A percentile compares a stretch with the other conserved stretches of the same genome.
Conservation (phyloP, 2,113 vertebrate genomes). For the Kryptolebias marmoratus region DNA sequence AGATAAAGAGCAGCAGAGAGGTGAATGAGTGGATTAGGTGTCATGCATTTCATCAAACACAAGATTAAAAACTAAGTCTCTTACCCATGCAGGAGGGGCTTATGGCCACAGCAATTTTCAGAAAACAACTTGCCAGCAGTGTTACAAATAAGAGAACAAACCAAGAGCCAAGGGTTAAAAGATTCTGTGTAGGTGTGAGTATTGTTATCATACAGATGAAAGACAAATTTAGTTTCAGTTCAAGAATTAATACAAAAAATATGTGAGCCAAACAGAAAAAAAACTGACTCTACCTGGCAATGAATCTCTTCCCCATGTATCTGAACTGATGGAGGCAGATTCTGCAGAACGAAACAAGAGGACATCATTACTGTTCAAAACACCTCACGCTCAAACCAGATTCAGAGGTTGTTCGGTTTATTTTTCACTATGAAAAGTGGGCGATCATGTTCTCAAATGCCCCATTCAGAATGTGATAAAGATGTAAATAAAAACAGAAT, state of each 20-base stretch:
- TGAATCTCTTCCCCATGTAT: conserved; percentile 96
- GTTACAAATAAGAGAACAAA: conserved; percentile 87
- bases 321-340: conserved; percentile 97
- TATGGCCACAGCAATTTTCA: conserved; percentile 64
- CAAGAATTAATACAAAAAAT: background rate
- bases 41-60: conserved; percentile 52
- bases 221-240: background rate
- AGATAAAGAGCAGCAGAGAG: background rate
- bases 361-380: too few relatives aligned
- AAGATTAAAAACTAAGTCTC: conserved; percentile 46
- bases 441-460: too few relatives aligned
- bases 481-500: too few relatives aligned
- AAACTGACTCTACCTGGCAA: conserved; percentile 89
- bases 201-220: background rate
- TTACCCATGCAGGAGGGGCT: conserved; percentile 90
- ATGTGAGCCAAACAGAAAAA: background rate
- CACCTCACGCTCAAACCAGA: too few relatives aligned
- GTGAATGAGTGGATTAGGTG: background rate
- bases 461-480: too few relatives aligned
- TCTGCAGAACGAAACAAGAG: conserved; percentile 74
- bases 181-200: conserved; percentile 64
- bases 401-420: too few relatives aligned
- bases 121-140: conserved; percentile 91
- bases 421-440: too few relatives aligned
- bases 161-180: conserved; percentile 80